Evolutionary conservation across 2,888 invertebrate species (phyloP), one percentile per base, ranked within the genome.

Genomic region (Amphipoea lucens): DNA sequence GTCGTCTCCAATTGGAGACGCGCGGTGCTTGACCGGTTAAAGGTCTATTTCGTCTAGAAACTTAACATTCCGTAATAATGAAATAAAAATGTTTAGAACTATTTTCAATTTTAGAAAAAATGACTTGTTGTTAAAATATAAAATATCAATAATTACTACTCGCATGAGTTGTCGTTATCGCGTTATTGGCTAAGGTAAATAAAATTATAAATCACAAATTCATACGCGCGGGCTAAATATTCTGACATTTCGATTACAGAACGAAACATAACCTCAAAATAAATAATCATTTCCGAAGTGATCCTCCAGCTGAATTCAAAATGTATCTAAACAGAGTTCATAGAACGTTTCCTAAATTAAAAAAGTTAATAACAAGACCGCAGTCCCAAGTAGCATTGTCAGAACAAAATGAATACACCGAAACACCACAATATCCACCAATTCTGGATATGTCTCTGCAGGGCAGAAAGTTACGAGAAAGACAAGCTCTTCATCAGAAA

Each of bases 381-480:
- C 91, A 93, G 83, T 93, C 96, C 11, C 94, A 95, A 90, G 91
- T 89, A 63, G 93, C 94, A 63, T 78, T 93, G 68, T 78, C 89
- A n/a, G 92, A 95, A 76, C 92, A 95, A 89, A 93, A 94, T 93
- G 96, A 96, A 89, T 96, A 96, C 84, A 94, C 94, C 2, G 95
- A 96, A 79, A 92, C 91, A 51, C 96, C 96, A 3, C 94, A 95
- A 89, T 97, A 97, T 95, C 98, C 98, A 36, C 97, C 97, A 78
- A 98, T 98, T 89, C 82, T 97, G 81, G 98, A 98, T 90, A 83
- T 96, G 12, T 97, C 98, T 0, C 93, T 91, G 20, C 92, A 96
- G 88, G 97, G 97, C 12, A 96, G 91, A 80, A 95, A 95, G 79
- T 93, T 95, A 89, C 96, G 97, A 67, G 92, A 95, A 78, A 94